These are phyloP conservation scores for Calycopis cecrops DNA, from an alignment of 1,140 invertebrate genomes.

Conservation along the genomic window DNA sequence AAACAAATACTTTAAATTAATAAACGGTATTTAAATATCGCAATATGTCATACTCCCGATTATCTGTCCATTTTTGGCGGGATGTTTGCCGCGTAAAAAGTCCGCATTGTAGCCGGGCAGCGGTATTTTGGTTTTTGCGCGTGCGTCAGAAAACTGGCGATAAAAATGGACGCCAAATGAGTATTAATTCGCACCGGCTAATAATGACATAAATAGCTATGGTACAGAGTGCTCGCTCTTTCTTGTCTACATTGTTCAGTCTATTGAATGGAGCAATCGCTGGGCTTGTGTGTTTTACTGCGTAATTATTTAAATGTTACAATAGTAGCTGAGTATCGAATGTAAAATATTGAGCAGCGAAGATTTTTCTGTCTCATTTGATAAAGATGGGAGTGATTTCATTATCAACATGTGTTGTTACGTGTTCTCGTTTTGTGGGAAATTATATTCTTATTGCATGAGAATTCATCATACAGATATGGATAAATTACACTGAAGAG, in stretches of 20 bases:
- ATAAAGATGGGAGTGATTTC: too few relatives aligned
- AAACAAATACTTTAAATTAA: slow-evolving; percentile 21
- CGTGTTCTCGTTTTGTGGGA: too few relatives aligned
- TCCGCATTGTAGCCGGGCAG: slow-evolving; percentile 28
- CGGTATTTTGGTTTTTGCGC: slow-evolving; percentile 48
- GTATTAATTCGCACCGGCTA: slow-evolving; percentile 71
- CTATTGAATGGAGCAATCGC: slow-evolving; percentile 13
- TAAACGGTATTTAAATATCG: slow-evolving; percentile 30
- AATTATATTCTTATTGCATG: too few relatives aligned
- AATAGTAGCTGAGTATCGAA: too few relatives aligned
- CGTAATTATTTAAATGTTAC: too few relatives aligned
- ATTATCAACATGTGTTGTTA: too few relatives aligned
- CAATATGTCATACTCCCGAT: slow-evolving; percentile 36
- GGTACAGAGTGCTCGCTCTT: slow-evolving; percentile 41
- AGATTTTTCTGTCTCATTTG: too few relatives aligned
- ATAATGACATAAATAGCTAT: slow-evolving; percentile 71
- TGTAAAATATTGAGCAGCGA: too few relatives aligned
- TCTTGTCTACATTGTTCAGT: slow-evolving; percentile 19
- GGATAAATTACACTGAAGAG: too few relatives aligned
- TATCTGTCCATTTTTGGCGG: slow-evolving; percentile 50
- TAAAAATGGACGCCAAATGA: slow-evolving; percentile 68
- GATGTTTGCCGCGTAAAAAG: slow-evolving; percentile 33
- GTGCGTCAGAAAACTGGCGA: slow-evolving; percentile 50
- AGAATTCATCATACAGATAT: too few relatives aligned
- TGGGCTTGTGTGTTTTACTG: too few relatives aligned